Conservation (phyloP, 2,113 vertebrate species). For the Salvelinus namaycush region DNA sequence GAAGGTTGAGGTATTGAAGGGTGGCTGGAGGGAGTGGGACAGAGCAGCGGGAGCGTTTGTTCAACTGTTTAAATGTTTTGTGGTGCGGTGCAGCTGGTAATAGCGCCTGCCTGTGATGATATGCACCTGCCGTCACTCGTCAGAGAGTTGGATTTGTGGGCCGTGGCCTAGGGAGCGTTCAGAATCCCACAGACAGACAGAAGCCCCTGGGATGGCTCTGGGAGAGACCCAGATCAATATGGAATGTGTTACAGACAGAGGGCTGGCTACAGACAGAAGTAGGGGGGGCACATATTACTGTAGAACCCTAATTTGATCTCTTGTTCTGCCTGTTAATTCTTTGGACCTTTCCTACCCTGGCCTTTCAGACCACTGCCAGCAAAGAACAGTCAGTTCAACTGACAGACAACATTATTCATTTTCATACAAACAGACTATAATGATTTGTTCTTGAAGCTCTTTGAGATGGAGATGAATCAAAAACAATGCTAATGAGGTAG, state of each 20-base stretch:
- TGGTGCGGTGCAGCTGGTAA: constrained; percentile 38
- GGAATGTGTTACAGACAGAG: constrained; percentile 9
- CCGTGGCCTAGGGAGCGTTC: constrained; percentile 6
- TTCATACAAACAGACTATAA: background rate
- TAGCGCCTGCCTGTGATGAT: constrained; percentile 18
- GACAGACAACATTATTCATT: background rate
- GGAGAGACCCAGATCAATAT: background rate
- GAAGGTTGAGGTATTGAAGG: background rate
- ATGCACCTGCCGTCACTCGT: constrained; percentile 47
- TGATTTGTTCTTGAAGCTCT: background rate
- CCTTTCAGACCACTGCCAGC: background rate
- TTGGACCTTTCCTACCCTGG: no score
- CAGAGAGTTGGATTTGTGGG: constrained; percentile 33
- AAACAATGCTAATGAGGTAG: no score
- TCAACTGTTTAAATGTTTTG: no score
- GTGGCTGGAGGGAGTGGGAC: background rate
- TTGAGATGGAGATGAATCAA: background rate
- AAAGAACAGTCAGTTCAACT: background rate
- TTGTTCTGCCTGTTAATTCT: background rate
- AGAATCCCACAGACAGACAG: constrained; percentile 8
- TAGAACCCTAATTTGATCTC: no score
- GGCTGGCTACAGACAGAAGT: background rate
- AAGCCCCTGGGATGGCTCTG: constrained; percentile 7
- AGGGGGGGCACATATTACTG: no score
- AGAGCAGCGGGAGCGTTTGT: no score